Base-by-base conservation (phyloP, 2,113 vertebrate species). In the Motacilla tschutschensis region DNA sequence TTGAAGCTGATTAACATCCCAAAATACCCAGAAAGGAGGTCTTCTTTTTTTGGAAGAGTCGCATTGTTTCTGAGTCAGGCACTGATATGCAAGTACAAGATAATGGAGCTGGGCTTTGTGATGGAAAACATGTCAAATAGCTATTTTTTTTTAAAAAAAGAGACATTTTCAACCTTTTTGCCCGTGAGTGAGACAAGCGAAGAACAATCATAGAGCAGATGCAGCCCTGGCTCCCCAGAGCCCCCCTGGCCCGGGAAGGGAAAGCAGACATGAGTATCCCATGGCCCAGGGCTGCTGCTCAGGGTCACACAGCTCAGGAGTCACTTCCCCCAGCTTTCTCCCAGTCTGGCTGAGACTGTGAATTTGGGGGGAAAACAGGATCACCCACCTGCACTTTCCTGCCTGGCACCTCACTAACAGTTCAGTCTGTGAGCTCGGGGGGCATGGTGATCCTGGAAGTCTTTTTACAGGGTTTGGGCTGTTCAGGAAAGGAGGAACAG, bases 11-110 rank as follows among this genome's bases (percentile, higher is more conserved):
- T 90, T 90, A 94, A 83, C 50, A 6, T 94, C 93, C 85, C 82
- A 94, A 95, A 94, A 93, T 94, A 94, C 72, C 54, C 85, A 90
- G 87, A 92, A 95, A 94, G 76, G 85, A 95, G 89, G 93, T 89
- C 93, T 85, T 88, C 94, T 94, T 94, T 94, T 95, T 95, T 87
- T 93, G 87, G 92, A 92, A 90, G 83, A 93, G 82, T 84, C 6
- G 15, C 14, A 87, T 83, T 87, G 87, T 89, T 88, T 92, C 93
- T 90, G 87, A 93, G 82, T 93, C 89, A 93, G 89, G 87, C 85
- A 69, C 19, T 41, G 48, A 92, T 85, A 82, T 44, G 82, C 64
- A 70, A 90, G 55, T 59, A 41, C 44, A 63, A 79, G 82, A 88
- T 73, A 84, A 73, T 15, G 64, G 43, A 77, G 60, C 64, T 21